Percentiles rank a stretch among this genome's conserved stretches.
These are phyloP conservation scores for Melipona quadrifasciata DNA, from an alignment of 1,140 invertebrate genomes.

Conservation along the genomic window DNA sequence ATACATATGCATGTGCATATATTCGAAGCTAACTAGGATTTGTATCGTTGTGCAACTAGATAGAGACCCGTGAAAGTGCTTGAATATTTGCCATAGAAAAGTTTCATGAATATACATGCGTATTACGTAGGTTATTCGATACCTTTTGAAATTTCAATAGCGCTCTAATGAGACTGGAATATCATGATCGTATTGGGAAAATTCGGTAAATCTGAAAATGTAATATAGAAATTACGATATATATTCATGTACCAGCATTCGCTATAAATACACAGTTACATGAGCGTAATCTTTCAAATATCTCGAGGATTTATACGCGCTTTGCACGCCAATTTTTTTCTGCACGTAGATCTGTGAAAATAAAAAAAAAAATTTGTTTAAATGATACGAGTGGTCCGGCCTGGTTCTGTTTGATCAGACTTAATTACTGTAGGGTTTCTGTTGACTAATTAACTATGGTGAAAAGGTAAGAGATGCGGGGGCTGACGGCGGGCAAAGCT, in stretches of 20 bases:
- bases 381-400: background rate
- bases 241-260: no score
- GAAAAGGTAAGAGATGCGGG: background rate
- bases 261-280: no score
- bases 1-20: background rate
- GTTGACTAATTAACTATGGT: background rate
- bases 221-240: background rate
- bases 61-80: background rate
- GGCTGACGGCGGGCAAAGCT: background rate
- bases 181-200: background rate
- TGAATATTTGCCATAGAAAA: background rate
- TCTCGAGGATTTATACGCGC: background rate
- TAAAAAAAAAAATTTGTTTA: no score
- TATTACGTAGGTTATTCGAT: background rate
- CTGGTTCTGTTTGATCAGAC: background rate
- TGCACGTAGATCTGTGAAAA: no score
- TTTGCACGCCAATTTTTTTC: background rate
- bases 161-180: background rate
- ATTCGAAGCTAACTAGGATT: background rate
- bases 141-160: background rate
- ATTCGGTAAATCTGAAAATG: background rate
- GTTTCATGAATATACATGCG: background rate
- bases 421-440: background rate
- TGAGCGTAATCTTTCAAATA: background rate
- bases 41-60: background rate